Evolutionary conservation across 2,888 invertebrate genomes (phyloP).

Genomic region (Zonitis immaculata): DNA sequence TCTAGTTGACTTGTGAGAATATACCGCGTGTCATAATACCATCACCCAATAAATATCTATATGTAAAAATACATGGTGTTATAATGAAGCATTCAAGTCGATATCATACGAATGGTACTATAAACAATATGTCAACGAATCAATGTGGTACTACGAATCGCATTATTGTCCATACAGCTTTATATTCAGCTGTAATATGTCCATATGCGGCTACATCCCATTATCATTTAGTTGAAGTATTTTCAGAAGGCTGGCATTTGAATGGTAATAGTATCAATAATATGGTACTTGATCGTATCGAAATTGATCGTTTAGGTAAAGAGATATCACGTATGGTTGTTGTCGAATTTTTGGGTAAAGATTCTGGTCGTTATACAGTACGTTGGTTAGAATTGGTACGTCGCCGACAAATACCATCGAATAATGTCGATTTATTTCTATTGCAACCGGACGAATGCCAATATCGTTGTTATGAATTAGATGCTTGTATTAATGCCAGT

Average conservation of each 20-base stretch:
- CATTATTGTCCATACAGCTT: constrained; percentile 69
- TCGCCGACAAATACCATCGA: constrained; percentile 52
- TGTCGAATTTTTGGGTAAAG: constrained; percentile 74
- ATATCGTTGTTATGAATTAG: constrained; percentile 71
- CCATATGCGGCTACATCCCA: constrained; percentile 53
- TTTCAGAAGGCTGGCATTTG: constrained; percentile 74
- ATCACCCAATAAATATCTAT: constrained; percentile 68
- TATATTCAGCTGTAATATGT: constrained; percentile 56
- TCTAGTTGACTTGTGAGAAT: constrained; percentile 72
- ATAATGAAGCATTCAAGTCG: constrained; percentile 46
- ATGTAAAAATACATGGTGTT: constrained; percentile 70
- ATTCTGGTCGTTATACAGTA: constrained; percentile 68
- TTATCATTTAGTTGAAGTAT: constrained; percentile 70
- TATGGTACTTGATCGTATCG: constrained; percentile 49
- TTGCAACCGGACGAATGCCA: constrained; percentile 65
- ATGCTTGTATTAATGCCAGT: constrained; percentile 73
- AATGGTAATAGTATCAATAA: constrained; percentile 37
- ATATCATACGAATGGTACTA: constrained; percentile 54
- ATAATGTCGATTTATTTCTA: constrained; percentile 53
- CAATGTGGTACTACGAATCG: constrained; percentile 73
- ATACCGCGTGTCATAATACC: constrained; percentile 79
- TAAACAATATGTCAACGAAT: constrained; percentile 45
- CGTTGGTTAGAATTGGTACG: constrained; percentile 77
- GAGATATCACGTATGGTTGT: constrained; percentile 66
- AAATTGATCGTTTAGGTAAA: constrained; percentile 56